Conservation (phyloP, 2,797 vertebrate genomes). For the Halcyon badia region DNA sequence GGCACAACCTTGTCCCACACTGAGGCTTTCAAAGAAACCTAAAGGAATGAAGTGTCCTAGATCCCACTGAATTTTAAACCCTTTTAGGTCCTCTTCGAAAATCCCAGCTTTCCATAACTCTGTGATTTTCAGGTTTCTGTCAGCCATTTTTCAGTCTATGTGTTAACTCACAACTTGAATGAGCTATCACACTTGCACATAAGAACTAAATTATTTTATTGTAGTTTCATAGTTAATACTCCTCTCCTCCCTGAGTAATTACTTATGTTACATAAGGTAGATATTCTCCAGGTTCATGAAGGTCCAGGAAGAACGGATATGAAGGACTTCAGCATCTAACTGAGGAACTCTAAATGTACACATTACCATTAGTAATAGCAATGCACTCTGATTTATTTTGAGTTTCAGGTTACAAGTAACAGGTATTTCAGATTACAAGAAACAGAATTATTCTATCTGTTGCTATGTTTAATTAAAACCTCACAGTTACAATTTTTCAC, state of each 20-base stretch:
- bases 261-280: neutral
- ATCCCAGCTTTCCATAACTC: neutral
- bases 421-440: neutral
- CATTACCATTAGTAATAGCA: neutral
- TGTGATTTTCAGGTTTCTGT: neutral
- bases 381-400: neutral
- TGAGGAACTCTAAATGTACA: neutral
- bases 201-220: neutral
- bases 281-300: neutral
- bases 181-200: accelerated
- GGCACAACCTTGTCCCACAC: neutral
- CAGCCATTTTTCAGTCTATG: neutral
- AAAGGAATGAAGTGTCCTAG: neutral
- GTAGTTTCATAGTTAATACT: neutral
- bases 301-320: accelerated
- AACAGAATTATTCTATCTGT: neutral
- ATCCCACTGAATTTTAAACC: neutral
- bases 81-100: neutral
- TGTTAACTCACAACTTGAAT: neutral
- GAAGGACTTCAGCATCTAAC: neutral
- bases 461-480: neutral
- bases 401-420: neutral
- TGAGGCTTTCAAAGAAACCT: neutral
- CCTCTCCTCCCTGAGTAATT: neutral
- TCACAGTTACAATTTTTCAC: neutral